These are phyloP conservation scores for Aurelia coerulea DNA, from an alignment of 30 jellyfish, hydroid and myxozoan species.

Conservation along the genomic window DNA sequence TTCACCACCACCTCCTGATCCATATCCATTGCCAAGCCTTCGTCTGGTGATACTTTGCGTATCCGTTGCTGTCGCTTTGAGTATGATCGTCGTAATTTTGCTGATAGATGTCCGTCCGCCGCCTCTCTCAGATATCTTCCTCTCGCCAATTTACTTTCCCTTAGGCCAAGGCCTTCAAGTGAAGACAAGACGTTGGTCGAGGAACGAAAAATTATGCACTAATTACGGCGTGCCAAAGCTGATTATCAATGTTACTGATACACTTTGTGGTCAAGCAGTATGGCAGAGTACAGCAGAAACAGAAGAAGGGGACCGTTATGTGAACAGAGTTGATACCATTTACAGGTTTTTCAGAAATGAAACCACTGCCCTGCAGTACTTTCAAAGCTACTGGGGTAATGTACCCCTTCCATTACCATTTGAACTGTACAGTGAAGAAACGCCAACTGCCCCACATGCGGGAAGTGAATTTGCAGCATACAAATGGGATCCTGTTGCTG, in stretches of 20 bases:
- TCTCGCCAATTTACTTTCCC: slow-evolving; percentile 95
- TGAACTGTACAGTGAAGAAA: slow-evolving; percentile 85
- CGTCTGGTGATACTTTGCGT: slow-evolving; percentile 96
- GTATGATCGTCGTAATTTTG: slow-evolving; percentile 96
- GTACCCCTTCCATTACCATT: slow-evolving; percentile 83
- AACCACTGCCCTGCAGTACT: slow-evolving; percentile 78
- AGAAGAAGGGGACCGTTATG: slow-evolving; percentile 98
- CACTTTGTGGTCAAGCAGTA: slow-evolving; percentile 98
- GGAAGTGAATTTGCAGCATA: slow-evolving; percentile 90
- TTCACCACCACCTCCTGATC: slow-evolving; percentile 99
- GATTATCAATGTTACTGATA: slow-evolving; percentile 79
- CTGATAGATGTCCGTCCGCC: slow-evolving; percentile 99
- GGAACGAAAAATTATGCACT: slow-evolving; percentile 87
- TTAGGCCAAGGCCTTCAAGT: slow-evolving; percentile 96
- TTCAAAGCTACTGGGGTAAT: slow-evolving; percentile 77
- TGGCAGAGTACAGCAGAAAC: slow-evolving; percentile 99
- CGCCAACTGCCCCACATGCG: slow-evolving; percentile 89
- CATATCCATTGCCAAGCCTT: slow-evolving; percentile 97
- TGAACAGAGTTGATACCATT: slow-evolving; percentile 90
- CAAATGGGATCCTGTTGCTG: slow-evolving; percentile 95
- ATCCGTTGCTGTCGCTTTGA: slow-evolving; percentile 98
- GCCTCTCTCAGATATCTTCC: slow-evolving; percentile 95
- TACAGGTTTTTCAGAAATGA: slow-evolving; percentile 92
- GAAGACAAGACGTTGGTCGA: slow-evolving; percentile 98
- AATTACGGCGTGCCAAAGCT: slow-evolving; percentile 96